These are phyloP conservation scores for Aporophyla nigra DNA, from an alignment of 2,888 invertebrate species.

Conservation along the genomic window DNA sequence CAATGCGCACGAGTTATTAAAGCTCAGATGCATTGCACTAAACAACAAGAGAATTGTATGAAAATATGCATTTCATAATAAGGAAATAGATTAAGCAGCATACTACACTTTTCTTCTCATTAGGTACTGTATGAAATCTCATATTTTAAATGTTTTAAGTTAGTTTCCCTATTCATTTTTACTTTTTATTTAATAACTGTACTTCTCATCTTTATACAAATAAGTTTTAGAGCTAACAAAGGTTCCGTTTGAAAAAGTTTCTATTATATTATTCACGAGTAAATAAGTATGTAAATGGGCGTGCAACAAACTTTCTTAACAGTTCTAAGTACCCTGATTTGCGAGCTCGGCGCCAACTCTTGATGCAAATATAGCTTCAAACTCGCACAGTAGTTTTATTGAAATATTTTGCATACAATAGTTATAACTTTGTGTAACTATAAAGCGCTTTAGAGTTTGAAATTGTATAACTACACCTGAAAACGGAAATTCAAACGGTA, in stretches of 20 bases:
- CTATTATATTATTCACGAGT: constrained; percentile 48
- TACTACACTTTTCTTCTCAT: neutral
- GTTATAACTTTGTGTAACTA: constrained; percentile 44
- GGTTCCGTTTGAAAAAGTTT: constrained; percentile 36
- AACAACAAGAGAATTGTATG: constrained; percentile 31
- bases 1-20: constrained; percentile 56
- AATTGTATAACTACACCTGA: constrained; percentile 23
- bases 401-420: constrained; percentile 64
- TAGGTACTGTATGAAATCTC: neutral
- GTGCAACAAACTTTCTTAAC: constrained; percentile 67
- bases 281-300: constrained; percentile 54
- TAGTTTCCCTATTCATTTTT: neutral
- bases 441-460: constrained; percentile 37
- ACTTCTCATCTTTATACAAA: constrained; percentile 4
- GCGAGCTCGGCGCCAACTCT: constrained; percentile 61
- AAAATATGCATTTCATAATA: constrained; percentile 17
- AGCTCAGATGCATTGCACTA: constrained; percentile 35
- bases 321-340: constrained; percentile 63
- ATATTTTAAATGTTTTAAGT: neutral
- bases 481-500: constrained; percentile 10
- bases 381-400: constrained; percentile 61
- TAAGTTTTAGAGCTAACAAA: constrained; percentile 19
- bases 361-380: constrained; percentile 70
- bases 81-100: constrained; percentile 12
- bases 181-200: neutral